phyloP scores from a whole-genome alignment of 2,888 invertebrate species.

The Calliscelio sp. region DNA sequence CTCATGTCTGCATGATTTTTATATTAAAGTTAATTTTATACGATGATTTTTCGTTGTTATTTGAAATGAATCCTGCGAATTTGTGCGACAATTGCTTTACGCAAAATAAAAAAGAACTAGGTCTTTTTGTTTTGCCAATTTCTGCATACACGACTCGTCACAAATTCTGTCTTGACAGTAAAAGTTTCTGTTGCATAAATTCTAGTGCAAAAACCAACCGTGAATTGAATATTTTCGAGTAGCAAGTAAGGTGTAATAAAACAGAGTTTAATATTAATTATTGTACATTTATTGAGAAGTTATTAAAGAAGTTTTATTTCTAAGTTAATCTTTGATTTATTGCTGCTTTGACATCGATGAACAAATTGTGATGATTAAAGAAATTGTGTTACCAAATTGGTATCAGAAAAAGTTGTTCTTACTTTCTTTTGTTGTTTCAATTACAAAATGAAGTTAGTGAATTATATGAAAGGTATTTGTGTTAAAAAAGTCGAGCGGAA shows the following conservation, averaged over 20 bases:
- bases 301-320: constrained; percentile 69
- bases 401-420: too few relatives aligned
- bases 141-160: constrained; percentile 8
- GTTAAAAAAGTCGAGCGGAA: constrained; percentile 6
- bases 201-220: constrained; percentile 51
- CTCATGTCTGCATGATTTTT: constrained; percentile 61
- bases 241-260: constrained; percentile 66
- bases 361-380: too few relatives aligned
- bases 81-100: constrained; percentile 30
- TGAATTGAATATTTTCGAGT: constrained; percentile 61
- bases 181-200: constrained; percentile 68
- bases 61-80: constrained; percentile 42
- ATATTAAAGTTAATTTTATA: constrained; percentile 70
- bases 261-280: constrained; percentile 68
- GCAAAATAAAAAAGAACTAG: too few relatives aligned
- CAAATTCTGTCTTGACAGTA: constrained; percentile 30
- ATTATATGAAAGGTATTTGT: constrained; percentile 5
- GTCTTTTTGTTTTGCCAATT: constrained; percentile 13
- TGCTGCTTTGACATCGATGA: constrained; percentile 38
- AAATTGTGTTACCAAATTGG: too few relatives aligned
- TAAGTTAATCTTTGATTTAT: constrained; percentile 66
- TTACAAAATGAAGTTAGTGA: constrained; percentile 23
- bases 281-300: constrained; percentile 70
- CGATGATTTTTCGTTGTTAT: constrained; percentile 58
- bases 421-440: too few relatives aligned